Conservation (phyloP, 2,888 invertebrate genomes). For the Cheiracanthium punctorium region DNA sequence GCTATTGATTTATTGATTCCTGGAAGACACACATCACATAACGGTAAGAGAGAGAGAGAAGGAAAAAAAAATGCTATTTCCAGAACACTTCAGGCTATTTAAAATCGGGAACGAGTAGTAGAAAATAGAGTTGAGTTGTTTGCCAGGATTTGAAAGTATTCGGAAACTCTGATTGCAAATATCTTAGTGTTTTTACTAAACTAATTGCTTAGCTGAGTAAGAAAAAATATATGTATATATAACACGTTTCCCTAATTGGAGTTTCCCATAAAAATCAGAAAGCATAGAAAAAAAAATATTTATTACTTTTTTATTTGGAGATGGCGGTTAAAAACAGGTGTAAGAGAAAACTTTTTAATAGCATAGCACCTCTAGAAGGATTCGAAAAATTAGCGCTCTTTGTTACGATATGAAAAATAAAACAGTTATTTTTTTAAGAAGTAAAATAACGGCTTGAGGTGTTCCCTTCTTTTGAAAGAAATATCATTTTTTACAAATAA, state of each 20-base stretch:
- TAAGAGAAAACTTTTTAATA: constrained; percentile 45
- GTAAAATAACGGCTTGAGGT: constrained; percentile 29
- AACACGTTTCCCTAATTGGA: constrained; percentile 55
- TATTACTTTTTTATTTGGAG: constrained; percentile 61
- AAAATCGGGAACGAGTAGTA: constrained; percentile 34
- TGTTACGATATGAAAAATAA: constrained; percentile 45
- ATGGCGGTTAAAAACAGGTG: constrained; percentile 34
- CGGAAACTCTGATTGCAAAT: constrained; percentile 26
- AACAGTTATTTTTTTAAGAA: constrained; percentile 38
- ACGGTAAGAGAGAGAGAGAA: constrained; percentile 10
- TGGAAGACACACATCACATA: constrained; percentile 45
- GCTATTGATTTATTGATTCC: constrained; percentile 68
- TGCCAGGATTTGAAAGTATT: constrained; percentile 29
- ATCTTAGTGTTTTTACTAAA: constrained; percentile 45
- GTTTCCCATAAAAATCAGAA: constrained; percentile 42
- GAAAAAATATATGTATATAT: constrained; percentile 61
- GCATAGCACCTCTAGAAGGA: constrained; percentile 19
- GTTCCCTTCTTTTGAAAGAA: background rate
- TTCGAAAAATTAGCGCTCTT: constrained; percentile 44
- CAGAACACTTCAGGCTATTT: constrained; percentile 45
- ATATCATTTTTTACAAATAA: constrained; percentile 31
- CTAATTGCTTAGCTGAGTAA: constrained; percentile 57
- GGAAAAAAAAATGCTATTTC: constrained; percentile 45
- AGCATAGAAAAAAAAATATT: constrained; percentile 43
- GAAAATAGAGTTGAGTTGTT: constrained; percentile 36